These are phyloP conservation scores for Poeciliopsis turneri DNA, from an alignment of 2,797 vertebrate species.

Conservation along the genomic window DNA sequence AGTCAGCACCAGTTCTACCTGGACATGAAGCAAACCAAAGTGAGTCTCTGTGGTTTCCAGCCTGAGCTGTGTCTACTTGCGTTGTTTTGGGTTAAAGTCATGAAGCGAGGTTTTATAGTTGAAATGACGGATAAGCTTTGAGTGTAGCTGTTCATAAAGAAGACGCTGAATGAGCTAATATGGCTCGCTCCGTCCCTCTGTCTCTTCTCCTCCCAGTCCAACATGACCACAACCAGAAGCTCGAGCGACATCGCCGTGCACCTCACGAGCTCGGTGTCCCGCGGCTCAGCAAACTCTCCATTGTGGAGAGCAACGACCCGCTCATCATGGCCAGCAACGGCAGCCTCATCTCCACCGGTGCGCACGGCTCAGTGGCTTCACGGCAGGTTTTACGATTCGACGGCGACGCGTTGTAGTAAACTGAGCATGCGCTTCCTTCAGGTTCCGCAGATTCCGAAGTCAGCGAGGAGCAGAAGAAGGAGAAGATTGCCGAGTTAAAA, in stretches of 20 bases:
- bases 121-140: background rate
- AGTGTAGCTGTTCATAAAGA: background rate
- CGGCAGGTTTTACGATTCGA: constrained; percentile 24
- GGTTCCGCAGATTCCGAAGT: constrained; percentile 93
- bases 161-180: constrained; percentile 7
- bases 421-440: constrained; percentile 56
- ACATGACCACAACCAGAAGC: constrained; percentile 90
- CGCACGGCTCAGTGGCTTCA: constrained; percentile 20
- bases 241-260: constrained; percentile 95
- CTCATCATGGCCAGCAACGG: constrained; percentile 97
- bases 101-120: background rate
- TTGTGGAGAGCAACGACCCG: constrained; percentile 86
- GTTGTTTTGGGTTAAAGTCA: background rate
- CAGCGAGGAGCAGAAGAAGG: constrained; percentile 92
- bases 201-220: constrained; percentile 78
- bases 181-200: background rate
- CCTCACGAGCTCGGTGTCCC: constrained; percentile 86
- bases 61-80: background rate
- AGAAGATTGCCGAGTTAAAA: constrained; percentile 93
- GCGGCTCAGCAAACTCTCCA: constrained; percentile 84
- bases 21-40: constrained; percentile 97
- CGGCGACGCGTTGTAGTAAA: constrained; percentile 35
- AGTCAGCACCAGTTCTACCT: constrained; percentile 99
- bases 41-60: constrained; percentile 74
- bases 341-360: constrained; percentile 95